Evolutionary conservation across 2,113 vertebrate genomes (phyloP), one percentile per base, ranked within the genome.

Genomic region (Ranitomeya variabilis): DNA sequence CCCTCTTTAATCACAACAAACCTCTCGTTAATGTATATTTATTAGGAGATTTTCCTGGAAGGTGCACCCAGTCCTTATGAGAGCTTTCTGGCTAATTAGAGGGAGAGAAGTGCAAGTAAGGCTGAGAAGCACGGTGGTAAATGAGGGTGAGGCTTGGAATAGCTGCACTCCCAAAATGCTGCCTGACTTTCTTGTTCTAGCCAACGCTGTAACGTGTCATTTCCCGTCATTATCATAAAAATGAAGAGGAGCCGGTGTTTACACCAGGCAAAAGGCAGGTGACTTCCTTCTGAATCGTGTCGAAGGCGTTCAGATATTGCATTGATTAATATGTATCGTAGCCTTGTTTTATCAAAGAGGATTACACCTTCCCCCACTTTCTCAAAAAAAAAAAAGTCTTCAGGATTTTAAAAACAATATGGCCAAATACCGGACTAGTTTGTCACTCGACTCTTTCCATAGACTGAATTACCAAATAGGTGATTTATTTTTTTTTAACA

Each of bases 31-130:
- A 59, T 26, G 71, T 57, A 16, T 52, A n/a, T 66, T 83, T 83
- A 51, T 83, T 83, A 14, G 60, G 60, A n/a, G 10, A 57, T 51
- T 19, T 26, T 79, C 78, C 55, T 59, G 10, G 59, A 66, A 83
- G 80, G 52, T 66, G 16, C 31, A 64, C 59, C 11, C 80, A 3
- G 7, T 37, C 18, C 18, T 66, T 82, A 66, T 51, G 45, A 81
- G 7, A 67, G 37, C 7, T 19, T 64, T 51, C 11, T 45, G 18
- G 23, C 45, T 23, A 64, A 66, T 66, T 83, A 66, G 18, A 83
- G 81, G 62, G 37, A 83, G 60, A 83, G 81, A 13, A 66, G 6
- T 83, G 62, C 18, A n/a, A n/a, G 81, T 23, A 45, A 57, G 59
- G 26, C 19, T 37, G 37, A 15, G 15, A 45, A 69, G 81, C 0